Base-by-base conservation (phyloP, 2,888 invertebrate species). In the Odontocerum albicorne region DNA sequence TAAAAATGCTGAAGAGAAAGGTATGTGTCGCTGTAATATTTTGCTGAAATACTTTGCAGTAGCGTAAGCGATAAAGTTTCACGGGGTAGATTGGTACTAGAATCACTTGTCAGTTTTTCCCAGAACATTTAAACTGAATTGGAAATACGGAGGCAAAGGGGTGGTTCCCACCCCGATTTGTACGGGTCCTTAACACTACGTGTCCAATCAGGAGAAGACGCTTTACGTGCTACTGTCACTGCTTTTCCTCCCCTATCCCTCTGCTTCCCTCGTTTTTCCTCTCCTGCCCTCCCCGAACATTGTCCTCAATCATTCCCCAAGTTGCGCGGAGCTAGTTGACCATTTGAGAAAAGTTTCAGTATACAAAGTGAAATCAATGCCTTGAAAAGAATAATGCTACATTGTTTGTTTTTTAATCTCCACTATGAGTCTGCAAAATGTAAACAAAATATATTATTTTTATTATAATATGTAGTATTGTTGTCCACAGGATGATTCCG, bases 101-200 rank as follows among this genome's bases (percentile, higher is more conserved):
- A 57, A 57, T 57, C 57, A 57, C 52, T 57, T 52, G 57, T 52
- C 57, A 57, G 33, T 51, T 56, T 51, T 50, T 46, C 39, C 35
- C 35, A 36, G 44, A 27, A 50, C 40, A 45, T 46, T 56, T 56
- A 39, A 46, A 51, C 47, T 27, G 50, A 45, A 50, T 50, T 50
- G 50, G 44, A 55, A 43, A 49, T 39, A 15, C 39, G 40, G 21
- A 36, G 40, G 39, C 8, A 12, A 32, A 4, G 27, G 40, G 7
- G 15, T n/a, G 50, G 43, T 16, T 3, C 21, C 20, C 32, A 10
- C 31, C 42, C 13, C 49, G 49, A 50, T 50, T 50, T 50, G 54
- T 54, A 16, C 42, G 22, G 49, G 35, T 56, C 55, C 55, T 55
- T 55, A 55, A 40, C 49, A 43, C 44, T 49, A 58, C 58, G 58